Evolutionary conservation across 2,888 invertebrate genomes (phyloP), one percentile per base, ranked within the genome.

Genomic region (Spicauda simplicius): DNA sequence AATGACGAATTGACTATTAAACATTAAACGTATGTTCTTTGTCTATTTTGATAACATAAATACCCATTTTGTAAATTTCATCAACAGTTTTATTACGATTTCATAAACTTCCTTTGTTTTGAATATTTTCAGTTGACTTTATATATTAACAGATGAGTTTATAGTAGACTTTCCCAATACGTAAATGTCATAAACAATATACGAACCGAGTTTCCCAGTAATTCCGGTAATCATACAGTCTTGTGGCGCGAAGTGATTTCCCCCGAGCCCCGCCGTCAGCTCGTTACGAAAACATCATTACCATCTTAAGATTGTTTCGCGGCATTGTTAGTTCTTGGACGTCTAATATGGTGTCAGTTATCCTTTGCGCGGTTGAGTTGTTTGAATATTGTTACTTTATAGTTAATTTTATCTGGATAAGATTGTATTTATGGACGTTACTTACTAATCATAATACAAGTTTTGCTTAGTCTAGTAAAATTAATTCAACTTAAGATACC

Each of bases 191-290:
- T 41, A 48, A 48, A 48, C 48, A 48, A 16, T 0, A 16, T 16
- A 48, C 7, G 16, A 48, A 48, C 6, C 16, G 16, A 4, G 16
- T 16, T 48, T 5, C 5, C 14, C 45, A 20, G 45, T 58, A 48
- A 58, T 58, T 58, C 45, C 20, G 45, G 45, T 58, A 58, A 58
- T 58, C 57, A 58, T 58, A 58, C 48, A 58, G 45, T 58, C 58
- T 48, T 48, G 58, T 48, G 58, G 58, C 58, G 58, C 25, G 25
- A 58, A 45, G 12, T 58, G 58, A 58, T 58, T 58, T 58, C 58
- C 58, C 58, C 18, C 0, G 58, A 37, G 58, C 48, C n/a, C 14
- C 14, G 20, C 45, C 58, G 58, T 58, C 58, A 58, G 45, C 1
- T 48, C 48, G 48, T 16, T 16, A 16, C 48, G 48, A 14, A 48